Base-by-base conservation (phyloP, 2,113 vertebrate species). In the Silurus asotus region DNA sequence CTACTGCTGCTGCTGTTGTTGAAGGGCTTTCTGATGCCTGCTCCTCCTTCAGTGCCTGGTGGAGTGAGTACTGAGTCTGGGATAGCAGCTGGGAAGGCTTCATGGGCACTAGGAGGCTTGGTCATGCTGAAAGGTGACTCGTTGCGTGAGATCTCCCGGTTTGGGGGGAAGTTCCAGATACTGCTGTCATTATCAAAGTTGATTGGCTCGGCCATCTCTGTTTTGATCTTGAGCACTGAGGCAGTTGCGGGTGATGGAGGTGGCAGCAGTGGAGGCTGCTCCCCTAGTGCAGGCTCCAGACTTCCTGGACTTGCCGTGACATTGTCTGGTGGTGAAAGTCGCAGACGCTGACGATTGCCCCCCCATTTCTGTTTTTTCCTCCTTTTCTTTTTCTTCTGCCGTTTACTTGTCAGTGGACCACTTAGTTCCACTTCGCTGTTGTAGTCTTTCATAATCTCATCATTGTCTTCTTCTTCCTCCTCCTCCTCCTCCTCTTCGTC, bases 181-280 rank as follows among this genome's bases (percentile, higher is more conserved):
- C 98, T 99, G 95, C 98, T 99, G 95, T 99, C 97, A 2, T 99
- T 99, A 96, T 99, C 98, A 87, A 99, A 99, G 95, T 99, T 99
- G 93, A 99, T 98, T 88, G 98, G 97, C 89, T 99, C 98, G 8
- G 97, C 93, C 94, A 98, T 99, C 94, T 99, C 98, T 8, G 98
- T 99, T 95, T 99, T 99, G 95, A 99, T 99, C 93, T 99, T 99
- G 89, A 99, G 96, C 92, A 98, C 97, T 13, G 97, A 98, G 91
- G 97, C 93, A 91, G 95, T 95, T 93, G 95, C 94, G 10, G 97
- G 97, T 28, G 97, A 97, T 53, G 95, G 95, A 62, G 96, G 94
- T 89, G 96, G 91, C 89, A 98, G 95, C 89, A 97, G 94, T 91
- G 95, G 95, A 51, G 96, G 95, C 91, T 95, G 95, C 91, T 98